Evolutionary conservation across 2,113 vertebrate genomes (phyloP), one percentile per base, ranked within the genome.

Genomic region (Gadus macrocephalus): DNA sequence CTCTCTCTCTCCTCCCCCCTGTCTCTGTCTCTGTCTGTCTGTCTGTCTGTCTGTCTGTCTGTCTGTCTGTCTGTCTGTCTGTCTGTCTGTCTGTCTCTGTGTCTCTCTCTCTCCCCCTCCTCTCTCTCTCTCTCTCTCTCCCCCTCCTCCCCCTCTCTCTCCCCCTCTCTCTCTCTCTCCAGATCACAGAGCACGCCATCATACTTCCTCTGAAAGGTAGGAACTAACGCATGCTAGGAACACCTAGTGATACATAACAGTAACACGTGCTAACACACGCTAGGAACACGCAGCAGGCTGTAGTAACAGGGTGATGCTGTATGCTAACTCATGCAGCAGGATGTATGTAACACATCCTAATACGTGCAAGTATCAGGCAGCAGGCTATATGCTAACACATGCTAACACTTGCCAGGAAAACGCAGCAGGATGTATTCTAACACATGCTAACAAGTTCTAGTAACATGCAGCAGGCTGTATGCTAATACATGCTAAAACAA

Each of bases 201-300:
- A 74, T 31, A 0, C 4, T 90, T 15, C 88, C 85, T 19, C 62
- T 89, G 25, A 88, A 70, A 85, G 88, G 88, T 90, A 89, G n/a
- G 16, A 35, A 35, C 14, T 20, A 17, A 19, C 3, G 20, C 19
- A 19, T 61, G 9, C 19, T 62, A 14, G 19, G 2, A 6, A 4
- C 8, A 20, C 22, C 9, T 62, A 35, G 31, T 28, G 14, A 6
- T 4, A 7, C 27, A 31, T 16, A 14, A 1, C 15, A 27, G 27
- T 31, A 15, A 31, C 15, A 15, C 5, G 5, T 20, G 4, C 2
- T 61, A 19, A 9, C 59, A 17, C 9, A 19, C 20, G 9, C 20
- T 61, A 20, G n/a, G 1, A 11, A 22, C 9, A 17, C 20, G 16
- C 20, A 55, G 16, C 2, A 14, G 12, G 16, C 17, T 11, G 9